Evolutionary conservation across 1,140 invertebrate species (phyloP).

Genomic region (Andricus grossulariae): DNA sequence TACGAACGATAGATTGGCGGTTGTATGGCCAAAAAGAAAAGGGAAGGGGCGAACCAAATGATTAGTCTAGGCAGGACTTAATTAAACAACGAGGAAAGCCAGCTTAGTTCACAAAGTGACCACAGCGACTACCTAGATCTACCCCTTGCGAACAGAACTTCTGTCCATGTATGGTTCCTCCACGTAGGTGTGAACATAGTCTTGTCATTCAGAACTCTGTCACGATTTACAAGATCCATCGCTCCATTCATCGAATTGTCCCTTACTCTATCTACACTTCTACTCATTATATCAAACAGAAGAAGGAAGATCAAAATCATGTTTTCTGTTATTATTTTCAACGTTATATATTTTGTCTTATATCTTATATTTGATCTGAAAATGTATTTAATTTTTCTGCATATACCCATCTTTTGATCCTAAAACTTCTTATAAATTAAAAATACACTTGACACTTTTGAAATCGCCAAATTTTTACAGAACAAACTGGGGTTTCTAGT

Average conservation of each 20-base stretch:
- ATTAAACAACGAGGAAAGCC: slow-evolving; percentile 74
- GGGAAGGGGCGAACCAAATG: slow-evolving; percentile 55
- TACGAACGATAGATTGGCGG: slow-evolving; percentile 7
- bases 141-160: slow-evolving; percentile 43
- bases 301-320: background rate
- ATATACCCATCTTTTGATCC: no score
- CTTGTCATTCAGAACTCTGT: slow-evolving; percentile 20
- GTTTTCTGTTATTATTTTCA: background rate
- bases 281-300: background rate
- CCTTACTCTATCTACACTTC: background rate
- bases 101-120: slow-evolving; percentile 76
- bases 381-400: no score
- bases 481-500: no score
- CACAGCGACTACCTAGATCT: slow-evolving; percentile 59
- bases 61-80: slow-evolving; percentile 74
- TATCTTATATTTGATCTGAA: no score
- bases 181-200: slow-evolving; percentile 25
- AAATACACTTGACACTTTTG: no score
- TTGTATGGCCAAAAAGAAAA: slow-evolving; percentile 28
- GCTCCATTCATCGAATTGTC: slow-evolving; percentile 1
- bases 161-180: slow-evolving; percentile 43
- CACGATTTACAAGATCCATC: slow-evolving; percentile 19
- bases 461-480: no score
- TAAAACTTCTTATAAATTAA: no score
- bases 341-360: background rate